These are phyloP conservation scores for Prenolepis imparis DNA, from an alignment of 2,888 invertebrate genomes.

Conservation along the genomic window DNA sequence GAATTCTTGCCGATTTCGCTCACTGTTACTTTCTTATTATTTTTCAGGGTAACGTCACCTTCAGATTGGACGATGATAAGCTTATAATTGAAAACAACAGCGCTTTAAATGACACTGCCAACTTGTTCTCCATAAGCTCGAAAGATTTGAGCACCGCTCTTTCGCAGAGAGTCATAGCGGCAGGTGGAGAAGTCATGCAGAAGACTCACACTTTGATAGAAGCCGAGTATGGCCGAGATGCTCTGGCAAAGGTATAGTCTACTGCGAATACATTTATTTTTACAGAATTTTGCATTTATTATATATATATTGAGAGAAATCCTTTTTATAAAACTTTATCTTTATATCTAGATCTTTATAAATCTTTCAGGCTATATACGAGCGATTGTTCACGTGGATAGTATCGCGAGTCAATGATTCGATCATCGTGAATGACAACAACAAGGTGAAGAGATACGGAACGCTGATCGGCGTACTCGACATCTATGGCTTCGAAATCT, in stretches of 20 bases:
- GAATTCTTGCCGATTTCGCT: neutral
- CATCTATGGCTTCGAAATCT: conserved; percentile 99
- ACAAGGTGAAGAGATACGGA: conserved; percentile 87
- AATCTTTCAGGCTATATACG: conserved; percentile 93
- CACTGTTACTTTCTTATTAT: conserved; percentile 10
- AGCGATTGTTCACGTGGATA: conserved; percentile 97
- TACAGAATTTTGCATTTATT: neutral
- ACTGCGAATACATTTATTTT: neutral
- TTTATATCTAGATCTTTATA: neutral
- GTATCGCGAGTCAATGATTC: conserved; percentile 96
- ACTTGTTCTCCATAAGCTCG: conserved; percentile 88
- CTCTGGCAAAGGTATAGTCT: conserved; percentile 92
- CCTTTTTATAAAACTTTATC: no score
- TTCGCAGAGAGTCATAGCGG: conserved; percentile 96
- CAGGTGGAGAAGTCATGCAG: conserved; percentile 96
- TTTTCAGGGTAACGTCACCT: conserved; percentile 89
- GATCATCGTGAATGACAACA: conserved; percentile 91
- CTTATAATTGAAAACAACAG: conserved; percentile 88
- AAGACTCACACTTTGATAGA: conserved; percentile 95
- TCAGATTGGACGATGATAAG: conserved; percentile 88
- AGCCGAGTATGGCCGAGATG: conserved; percentile 96
- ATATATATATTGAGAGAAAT: conserved; percentile 14
- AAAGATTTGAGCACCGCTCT: conserved; percentile 91
- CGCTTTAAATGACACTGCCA: conserved; percentile 88
- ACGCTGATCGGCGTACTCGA: conserved; percentile 98